A percentile compares a stretch with the other conserved stretches of the same genome.
These are phyloP conservation scores for Enteromius anoplus DNA, from an alignment of 2,797 vertebrate genomes.

Conservation along the genomic window DNA sequence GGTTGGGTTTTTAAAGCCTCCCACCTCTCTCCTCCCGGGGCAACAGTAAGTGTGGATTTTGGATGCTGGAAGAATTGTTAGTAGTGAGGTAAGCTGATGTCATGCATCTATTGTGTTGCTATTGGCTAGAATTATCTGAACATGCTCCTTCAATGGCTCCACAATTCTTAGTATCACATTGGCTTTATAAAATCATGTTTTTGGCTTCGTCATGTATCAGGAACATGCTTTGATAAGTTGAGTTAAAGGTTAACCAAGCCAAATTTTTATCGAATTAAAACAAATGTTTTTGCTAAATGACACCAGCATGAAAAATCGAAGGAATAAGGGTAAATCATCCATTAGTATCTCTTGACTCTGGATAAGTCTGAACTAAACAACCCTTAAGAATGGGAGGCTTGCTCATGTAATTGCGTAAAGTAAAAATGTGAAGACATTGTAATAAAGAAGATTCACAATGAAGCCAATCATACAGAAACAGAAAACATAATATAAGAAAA, in stretches of 20 bases:
- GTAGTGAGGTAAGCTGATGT: conserved; percentile 5
- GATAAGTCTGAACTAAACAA: not conserved
- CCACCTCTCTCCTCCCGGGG: not conserved
- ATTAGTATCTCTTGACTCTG: too few relatives aligned
- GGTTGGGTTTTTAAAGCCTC: not conserved
- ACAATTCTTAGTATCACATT: not conserved
- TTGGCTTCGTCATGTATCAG: not conserved
- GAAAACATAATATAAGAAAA: not conserved
- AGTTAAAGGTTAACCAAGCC: not conserved
- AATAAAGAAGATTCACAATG: not conserved
- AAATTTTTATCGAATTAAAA: not conserved
- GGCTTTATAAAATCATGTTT: not conserved
- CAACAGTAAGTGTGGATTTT: conserved; percentile 15
- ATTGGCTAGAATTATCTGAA: not conserved
- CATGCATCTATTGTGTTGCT: not conserved
- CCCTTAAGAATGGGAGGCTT: not conserved
- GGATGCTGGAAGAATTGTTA: not conserved
- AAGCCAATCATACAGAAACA: not conserved
- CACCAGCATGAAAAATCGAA: not conserved
- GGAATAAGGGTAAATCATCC: not conserved
- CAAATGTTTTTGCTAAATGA: conserved; percentile 10
- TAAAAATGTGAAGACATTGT: not conserved
- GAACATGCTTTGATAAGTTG: not conserved
- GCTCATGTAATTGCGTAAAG: not conserved
- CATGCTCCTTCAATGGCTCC: not conserved